These are phyloP conservation scores for Syncerus caffer DNA, from an alignment of 2,797 vertebrate genomes.

Conservation along the genomic window DNA sequence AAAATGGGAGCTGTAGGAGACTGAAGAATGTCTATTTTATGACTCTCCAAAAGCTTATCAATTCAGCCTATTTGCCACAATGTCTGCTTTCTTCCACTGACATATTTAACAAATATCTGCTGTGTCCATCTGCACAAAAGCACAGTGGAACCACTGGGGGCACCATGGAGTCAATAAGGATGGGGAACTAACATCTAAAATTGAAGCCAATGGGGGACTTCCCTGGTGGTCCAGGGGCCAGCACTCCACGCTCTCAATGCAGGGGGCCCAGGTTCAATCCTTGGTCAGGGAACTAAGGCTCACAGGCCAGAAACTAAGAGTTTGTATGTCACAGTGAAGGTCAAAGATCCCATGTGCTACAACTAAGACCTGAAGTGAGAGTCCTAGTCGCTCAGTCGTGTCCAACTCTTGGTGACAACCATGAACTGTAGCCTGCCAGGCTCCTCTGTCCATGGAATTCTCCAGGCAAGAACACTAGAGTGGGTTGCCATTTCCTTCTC, in stretches of 20 bases:
- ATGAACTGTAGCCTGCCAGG: neutral
- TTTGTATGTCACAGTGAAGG: neutral
- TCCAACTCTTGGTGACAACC: neutral
- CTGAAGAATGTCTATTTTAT: neutral
- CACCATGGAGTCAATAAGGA: neutral
- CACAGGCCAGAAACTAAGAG: neutral
- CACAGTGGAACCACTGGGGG: neutral
- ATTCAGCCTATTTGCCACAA: neutral
- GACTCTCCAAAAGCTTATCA: neutral
- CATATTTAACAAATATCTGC: neutral
- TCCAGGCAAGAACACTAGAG: neutral
- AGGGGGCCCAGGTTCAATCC: neutral
- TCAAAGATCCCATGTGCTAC: neutral
- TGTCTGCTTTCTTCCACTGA: neutral
- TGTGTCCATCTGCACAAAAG: neutral
- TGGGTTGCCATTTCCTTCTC: neutral
- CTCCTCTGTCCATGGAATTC: neutral
- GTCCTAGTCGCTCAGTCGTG: neutral
- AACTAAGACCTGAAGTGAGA: neutral
- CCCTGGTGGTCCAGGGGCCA: neutral
- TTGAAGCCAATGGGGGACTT: neutral
- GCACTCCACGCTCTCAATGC: neutral
- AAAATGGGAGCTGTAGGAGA: neutral
- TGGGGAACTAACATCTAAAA: neutral
- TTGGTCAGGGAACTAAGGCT: neutral